Evolutionary conservation across 2,113 vertebrate genomes (phyloP).

Genomic region (Telmatochromis sp.): DNA sequence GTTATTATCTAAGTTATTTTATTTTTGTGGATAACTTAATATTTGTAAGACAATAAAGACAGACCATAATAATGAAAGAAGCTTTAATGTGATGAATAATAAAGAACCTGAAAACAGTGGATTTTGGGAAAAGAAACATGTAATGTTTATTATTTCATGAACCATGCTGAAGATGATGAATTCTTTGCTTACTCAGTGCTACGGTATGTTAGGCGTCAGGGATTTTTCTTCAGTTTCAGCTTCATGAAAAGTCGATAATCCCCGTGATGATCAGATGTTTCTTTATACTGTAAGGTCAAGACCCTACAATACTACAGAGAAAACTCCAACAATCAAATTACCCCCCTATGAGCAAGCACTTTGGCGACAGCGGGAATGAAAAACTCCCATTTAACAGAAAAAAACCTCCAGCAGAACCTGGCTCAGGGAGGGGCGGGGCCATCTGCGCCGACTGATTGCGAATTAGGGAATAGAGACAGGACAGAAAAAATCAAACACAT

Average conservation of each 20-base stretch:
- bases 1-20: slow-evolving; percentile 79
- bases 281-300: neutral
- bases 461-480: neutral
- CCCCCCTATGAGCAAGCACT: neutral
- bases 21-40: slow-evolving; percentile 81
- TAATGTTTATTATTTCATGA: neutral
- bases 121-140: neutral
- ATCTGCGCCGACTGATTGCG: fast-evolving
- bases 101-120: slow-evolving; percentile 28
- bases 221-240: neutral
- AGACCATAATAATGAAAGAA: slow-evolving; percentile 50
- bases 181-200: neutral
- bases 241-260: neutral
- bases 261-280: neutral
- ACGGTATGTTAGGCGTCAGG: neutral
- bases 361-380: neutral
- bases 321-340: neutral
- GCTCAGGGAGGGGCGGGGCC: neutral
- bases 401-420: neutral
- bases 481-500: neutral
- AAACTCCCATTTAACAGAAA: neutral
- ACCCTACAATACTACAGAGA: neutral
- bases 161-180: neutral
- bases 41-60: slow-evolving; percentile 75
- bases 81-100: slow-evolving; percentile 56